phyloP scores from a whole-genome alignment of 2,113 vertebrate species.

The Perca flavescens region DNA sequence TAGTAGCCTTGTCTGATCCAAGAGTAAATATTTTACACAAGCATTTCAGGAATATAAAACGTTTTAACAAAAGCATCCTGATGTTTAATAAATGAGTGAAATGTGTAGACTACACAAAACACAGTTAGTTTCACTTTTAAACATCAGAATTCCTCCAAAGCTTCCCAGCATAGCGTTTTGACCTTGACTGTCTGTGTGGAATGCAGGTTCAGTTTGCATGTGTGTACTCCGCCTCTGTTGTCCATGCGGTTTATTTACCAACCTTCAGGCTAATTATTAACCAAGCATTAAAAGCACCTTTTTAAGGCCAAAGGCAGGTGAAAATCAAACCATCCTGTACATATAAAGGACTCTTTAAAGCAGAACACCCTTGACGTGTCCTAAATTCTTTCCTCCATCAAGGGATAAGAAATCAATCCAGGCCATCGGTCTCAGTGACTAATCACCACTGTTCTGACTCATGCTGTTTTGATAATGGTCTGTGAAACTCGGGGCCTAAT shows the following conservation, averaged over 20 bases:
- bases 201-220: constrained; percentile 54
- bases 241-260: constrained; percentile 67
- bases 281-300: constrained; percentile 27
- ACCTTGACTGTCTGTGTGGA: constrained; percentile 69
- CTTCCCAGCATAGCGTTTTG: constrained; percentile 40
- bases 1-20: not conserved
- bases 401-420: constrained; percentile 36
- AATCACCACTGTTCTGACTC: constrained; percentile 60
- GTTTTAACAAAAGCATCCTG: not conserved
- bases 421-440: constrained; percentile 42
- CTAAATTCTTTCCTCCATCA: constrained; percentile 23
- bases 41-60: not conserved
- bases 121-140: constrained; percentile 52
- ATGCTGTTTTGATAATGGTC: constrained; percentile 74
- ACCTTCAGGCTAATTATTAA: constrained; percentile 79
- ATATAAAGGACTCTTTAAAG: constrained; percentile 4
- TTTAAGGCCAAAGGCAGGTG: constrained; percentile 18
- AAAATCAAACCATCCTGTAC: constrained; percentile 32
- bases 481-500: constrained; percentile 58
- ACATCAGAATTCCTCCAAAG: constrained; percentile 44
- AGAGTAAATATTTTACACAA: not conserved
- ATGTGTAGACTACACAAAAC: not conserved
- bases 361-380: constrained; percentile 24
- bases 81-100: not conserved
- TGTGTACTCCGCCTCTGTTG: constrained; percentile 49